Base-by-base conservation (phyloP, 2,888 invertebrate species). In the Idaea aversata region DNA sequence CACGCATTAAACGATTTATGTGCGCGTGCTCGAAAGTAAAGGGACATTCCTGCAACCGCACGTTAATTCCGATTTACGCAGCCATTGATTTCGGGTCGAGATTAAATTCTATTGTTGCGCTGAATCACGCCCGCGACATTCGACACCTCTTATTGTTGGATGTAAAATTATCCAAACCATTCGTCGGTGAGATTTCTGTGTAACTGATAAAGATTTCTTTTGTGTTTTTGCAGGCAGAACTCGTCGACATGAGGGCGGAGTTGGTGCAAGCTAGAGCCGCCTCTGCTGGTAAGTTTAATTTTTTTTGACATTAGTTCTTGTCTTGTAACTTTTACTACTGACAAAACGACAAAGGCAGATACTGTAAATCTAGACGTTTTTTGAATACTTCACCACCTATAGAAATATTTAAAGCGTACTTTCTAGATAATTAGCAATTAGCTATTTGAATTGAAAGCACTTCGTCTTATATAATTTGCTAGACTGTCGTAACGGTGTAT, bases 241-340 rank as follows among this genome's bases (percentile, higher is more conserved):
- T 97, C 72, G 94, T 96, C 64, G 95, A 96, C 79, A 94, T 96
- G 93, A 94, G 96, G 77, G 94, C 95, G 64, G 96, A 97, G 82
- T 85, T 97, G 76, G 94, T 95, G 63, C 96, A 96, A 75, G 94
- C 96, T 15, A 93, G 95, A 79, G 95, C 96, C 15, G 85, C 84
- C 57, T 81, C 86, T 68, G 81, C 82, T 73, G 91, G 92, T 92
- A 77, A 80, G 79, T 69, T 72, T 69, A 59, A 63, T 36, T 35
- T 70, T 57, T 63, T 5, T 47, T 59, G 3, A 38, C 25, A 59
- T 59, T 36, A 57, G 15, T 35, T 63, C n/a, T 61, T 57, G 65
- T 63, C 59, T 63, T 59, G 65, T 64, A 67, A 58, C 6, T 6
- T 15, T 58, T 6, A 58, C 5, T 13, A 58, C 58, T 15, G 16